A percentile compares a stretch with the other conserved stretches of the same genome.
Conservation (phyloP, 2,797 vertebrate species). For the Sarcoramphus papa region DNA sequence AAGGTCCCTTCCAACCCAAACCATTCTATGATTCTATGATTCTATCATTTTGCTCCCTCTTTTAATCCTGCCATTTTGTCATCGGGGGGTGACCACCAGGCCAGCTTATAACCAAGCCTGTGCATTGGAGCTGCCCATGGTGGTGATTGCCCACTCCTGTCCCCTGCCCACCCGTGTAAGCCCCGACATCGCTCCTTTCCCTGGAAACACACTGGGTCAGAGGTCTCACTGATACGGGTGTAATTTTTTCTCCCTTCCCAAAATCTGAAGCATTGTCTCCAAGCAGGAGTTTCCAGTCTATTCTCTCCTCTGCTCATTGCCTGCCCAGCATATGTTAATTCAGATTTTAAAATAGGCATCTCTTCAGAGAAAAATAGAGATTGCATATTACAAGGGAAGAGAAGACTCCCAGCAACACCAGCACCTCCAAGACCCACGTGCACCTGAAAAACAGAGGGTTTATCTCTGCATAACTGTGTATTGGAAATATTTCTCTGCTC, state of each 20-base stretch:
- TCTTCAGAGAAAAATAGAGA: neutral
- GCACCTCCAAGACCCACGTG: neutral
- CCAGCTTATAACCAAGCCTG: neutral
- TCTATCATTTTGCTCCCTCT: neutral
- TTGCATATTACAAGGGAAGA: neutral
- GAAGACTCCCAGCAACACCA: neutral
- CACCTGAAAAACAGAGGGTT: neutral
- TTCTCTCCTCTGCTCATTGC: neutral
- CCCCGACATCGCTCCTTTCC: neutral
- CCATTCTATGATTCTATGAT: no score
- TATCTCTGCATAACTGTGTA: neutral
- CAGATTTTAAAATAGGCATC: neutral
- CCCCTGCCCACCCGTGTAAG: neutral
- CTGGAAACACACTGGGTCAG: neutral
- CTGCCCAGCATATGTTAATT: neutral
- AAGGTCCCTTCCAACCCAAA: no score
- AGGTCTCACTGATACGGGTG: rapidly evolving
- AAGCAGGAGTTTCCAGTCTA: neutral
- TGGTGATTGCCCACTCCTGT: neutral
- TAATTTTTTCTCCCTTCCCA: neutral
- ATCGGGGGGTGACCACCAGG: rapidly evolving
- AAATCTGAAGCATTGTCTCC: neutral
- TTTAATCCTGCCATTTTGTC: neutral
- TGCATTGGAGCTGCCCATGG: rapidly evolving
- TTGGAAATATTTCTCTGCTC: neutral